Conservation (phyloP, 1,140 invertebrate species). For the Chlorops oryzae region DNA sequence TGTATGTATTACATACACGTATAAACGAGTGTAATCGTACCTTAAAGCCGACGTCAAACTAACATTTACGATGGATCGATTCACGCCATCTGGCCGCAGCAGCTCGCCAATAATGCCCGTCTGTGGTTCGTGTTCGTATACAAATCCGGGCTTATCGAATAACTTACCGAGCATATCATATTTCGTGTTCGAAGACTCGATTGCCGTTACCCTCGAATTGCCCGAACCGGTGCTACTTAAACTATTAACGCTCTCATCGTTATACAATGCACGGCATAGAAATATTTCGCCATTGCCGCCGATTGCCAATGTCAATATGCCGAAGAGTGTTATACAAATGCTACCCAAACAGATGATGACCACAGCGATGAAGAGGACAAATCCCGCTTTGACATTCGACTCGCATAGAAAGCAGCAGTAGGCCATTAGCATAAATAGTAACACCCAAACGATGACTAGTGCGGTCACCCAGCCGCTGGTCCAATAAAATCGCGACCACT, state of each 20-base stretch:
- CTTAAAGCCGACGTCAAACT: conserved; percentile 36
- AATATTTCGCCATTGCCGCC: conserved; percentile 53
- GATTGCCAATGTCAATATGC: conserved; percentile 42
- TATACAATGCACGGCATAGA: conserved; percentile 59
- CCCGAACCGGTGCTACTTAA: background rate
- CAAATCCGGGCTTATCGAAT: conserved; percentile 56
- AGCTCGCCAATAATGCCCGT: conserved; percentile 57
- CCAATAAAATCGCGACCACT: conserved; percentile 38
- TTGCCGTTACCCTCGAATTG: conserved; percentile 3
- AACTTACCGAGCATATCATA: conserved; percentile 55
- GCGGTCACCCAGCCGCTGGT: conserved; percentile 37
- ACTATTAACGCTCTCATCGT: conserved; percentile 26
- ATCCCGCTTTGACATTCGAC: conserved; percentile 51
- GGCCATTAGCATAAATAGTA: conserved; percentile 42
- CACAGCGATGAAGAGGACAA: conserved; percentile 51
- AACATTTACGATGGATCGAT: conserved; percentile 42
- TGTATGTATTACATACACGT: too few species aligned
- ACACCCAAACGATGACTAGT: conserved; percentile 37
- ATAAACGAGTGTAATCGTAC: conserved; percentile 22
- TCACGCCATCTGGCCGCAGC: conserved; percentile 41
- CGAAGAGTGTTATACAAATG: conserved; percentile 43
- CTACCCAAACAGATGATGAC: conserved; percentile 43
- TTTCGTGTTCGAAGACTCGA: conserved; percentile 21
- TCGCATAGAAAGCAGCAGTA: conserved; percentile 52
- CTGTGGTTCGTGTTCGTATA: conserved; percentile 47